Conservation (phyloP, 2,113 vertebrate genomes). For the Anser cygnoides region DNA sequence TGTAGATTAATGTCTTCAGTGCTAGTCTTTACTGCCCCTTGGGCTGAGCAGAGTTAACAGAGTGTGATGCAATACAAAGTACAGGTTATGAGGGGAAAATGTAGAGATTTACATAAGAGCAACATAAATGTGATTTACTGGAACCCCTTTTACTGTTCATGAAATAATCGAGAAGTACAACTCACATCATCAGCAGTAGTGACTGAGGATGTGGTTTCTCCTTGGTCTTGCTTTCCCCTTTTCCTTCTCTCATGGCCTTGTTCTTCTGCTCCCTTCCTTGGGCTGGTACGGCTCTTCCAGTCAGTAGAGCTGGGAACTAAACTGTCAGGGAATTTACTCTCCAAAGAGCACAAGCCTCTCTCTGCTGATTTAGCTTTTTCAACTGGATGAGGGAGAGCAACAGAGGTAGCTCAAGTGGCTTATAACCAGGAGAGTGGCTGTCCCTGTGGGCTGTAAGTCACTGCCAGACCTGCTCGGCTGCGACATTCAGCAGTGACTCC, state of each 20-base stretch:
- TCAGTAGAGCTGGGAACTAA: not conserved
- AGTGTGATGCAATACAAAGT: not conserved
- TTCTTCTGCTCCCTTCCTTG: not conserved
- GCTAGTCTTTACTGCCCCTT: not conserved
- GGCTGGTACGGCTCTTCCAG: not conserved
- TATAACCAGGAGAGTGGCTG: no score
- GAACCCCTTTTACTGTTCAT: not conserved
- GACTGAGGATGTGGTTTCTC: not conserved
- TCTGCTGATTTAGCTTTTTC: fast-evolving
- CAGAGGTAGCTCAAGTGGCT: not conserved
- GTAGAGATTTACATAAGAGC: not conserved
- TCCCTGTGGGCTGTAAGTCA: not conserved
- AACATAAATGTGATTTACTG: not conserved
- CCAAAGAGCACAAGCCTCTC: not conserved
- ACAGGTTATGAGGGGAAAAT: not conserved
- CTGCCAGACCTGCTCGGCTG: not conserved
- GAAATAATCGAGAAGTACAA: not conserved
- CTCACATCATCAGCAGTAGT: not conserved
- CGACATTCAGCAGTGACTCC: not conserved
- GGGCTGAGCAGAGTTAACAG: not conserved
- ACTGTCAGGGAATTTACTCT: not conserved
- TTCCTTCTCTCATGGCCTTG: not conserved
- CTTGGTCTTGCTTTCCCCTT: not conserved
- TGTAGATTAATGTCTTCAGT: fast-evolving
- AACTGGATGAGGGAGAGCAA: not conserved